These are phyloP conservation scores for Trachymyrmex cornetzi DNA, from an alignment of 1,140 invertebrate species.

Conservation along the genomic window DNA sequence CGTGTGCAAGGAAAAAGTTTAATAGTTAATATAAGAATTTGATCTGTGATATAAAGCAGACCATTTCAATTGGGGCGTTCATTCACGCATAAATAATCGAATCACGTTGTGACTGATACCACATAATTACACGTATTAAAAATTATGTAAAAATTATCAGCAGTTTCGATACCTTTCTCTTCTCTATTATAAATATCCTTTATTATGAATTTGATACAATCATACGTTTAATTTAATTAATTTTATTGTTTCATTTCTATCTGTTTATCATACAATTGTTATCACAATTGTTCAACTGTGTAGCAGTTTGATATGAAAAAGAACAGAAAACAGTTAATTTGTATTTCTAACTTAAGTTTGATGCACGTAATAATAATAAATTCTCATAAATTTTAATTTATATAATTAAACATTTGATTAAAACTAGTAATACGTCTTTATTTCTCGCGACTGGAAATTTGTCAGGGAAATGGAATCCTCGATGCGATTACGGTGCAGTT, in stretches of 20 bases:
- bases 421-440: not conserved
- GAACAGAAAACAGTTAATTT: not conserved
- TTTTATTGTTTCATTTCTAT: not conserved
- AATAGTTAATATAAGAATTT: constrained; percentile 26
- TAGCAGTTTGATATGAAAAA: not conserved
- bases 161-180: not conserved
- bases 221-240: constrained; percentile 1
- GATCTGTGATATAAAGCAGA: constrained; percentile 10
- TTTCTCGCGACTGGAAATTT: constrained; percentile 23
- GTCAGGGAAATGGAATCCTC: constrained; percentile 32
- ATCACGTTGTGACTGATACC: not conserved
- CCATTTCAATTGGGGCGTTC: not conserved
- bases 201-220: not conserved
- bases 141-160: not conserved
- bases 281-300: not conserved
- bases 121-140: not conserved
- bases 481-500: constrained; percentile 11
- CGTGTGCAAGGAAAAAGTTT: not conserved
- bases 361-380: not conserved
- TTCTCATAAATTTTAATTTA: constrained; percentile 23
- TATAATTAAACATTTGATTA: constrained; percentile 27
- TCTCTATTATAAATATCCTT: not conserved
- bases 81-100: constrained; percentile 2
- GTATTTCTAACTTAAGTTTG: not conserved
- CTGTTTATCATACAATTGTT: not conserved